Evolutionary conservation across 2,113 vertebrate species (phyloP), one percentile per base, ranked within the genome.

Genomic region (Lophius piscatorius): DNA sequence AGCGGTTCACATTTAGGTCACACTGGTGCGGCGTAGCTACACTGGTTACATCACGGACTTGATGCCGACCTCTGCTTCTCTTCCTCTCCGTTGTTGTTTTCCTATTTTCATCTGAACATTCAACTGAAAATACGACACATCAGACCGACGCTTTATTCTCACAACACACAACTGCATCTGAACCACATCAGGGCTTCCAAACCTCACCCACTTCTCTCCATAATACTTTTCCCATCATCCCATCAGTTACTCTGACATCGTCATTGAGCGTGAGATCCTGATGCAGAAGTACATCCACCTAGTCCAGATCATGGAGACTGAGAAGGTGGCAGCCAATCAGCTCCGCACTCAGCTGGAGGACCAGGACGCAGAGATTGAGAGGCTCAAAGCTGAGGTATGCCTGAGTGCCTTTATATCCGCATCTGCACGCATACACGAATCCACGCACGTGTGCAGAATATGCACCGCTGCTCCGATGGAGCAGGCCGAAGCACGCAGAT

Each of bases 261-360:
- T 97, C 76, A 92, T 95, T 0, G 96, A 98, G 87, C 94, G 97
- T 0, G 96, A 99, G 85, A 94, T 94, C 2, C 90, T 99, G 78
- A 99, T 95, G 95, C 97, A 99, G 91, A 99, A 98, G 89, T 95
- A 98, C 89, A 93, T 98, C 84, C 97, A 98, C 89, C 91, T 99
- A 82, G 92, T 98, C 61, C 97, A 98, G 91, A 96, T 99, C 44
- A 93, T 96, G 91, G 97, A 99, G 82, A 96, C 95, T 0, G 97
- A 99, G 90, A 99, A 99, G 90, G 92, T 93, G 0, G 95, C 97
- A 69, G 95, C 96, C 78, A 98, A 94, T 89, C 97, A 98, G 81
- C 94, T 99, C 2, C 93, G 94, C 38, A 95, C 95, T 63, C 97
- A 99, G 72, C 93, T 99, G 64, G 97, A 99, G 87, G 97, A 99